These are phyloP conservation scores for Sialis fuliginosa DNA, from an alignment of 2,888 invertebrate species.

Conservation along the genomic window DNA sequence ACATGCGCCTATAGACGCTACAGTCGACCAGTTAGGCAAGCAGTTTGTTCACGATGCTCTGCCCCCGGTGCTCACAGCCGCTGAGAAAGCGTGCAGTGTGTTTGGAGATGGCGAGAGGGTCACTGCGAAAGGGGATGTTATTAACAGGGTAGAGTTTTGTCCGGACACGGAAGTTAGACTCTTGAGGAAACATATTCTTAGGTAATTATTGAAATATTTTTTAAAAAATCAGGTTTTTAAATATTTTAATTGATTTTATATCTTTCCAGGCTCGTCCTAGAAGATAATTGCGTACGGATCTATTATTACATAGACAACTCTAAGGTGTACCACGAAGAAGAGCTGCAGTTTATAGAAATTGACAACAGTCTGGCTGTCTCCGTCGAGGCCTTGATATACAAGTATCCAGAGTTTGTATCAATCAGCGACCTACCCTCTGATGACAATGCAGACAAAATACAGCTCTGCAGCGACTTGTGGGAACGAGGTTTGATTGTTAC, in stretches of 20 bases:
- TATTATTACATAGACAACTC: conserved; percentile 79
- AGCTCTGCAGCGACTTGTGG: conserved; percentile 58
- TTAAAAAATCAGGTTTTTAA: conserved; percentile 2
- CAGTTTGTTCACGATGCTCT: conserved; percentile 71
- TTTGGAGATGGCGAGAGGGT: conserved; percentile 55
- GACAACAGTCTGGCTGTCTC: conserved; percentile 46
- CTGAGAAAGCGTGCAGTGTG: conserved; percentile 51
- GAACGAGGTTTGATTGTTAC: conserved; percentile 67
- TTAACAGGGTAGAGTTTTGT: conserved; percentile 43
- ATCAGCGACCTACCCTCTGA: conserved; percentile 54
- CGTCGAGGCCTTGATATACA: conserved; percentile 47
- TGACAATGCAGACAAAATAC: conserved; percentile 44
- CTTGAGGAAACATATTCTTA: conserved; percentile 33
- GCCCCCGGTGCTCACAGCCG: conserved; percentile 56
- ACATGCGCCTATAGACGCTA: conserved; percentile 49
- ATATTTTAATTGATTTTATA: conserved; percentile 1
- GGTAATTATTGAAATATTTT: conserved; percentile 11
- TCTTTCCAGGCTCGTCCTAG: conserved; percentile 37
- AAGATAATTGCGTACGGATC: conserved; percentile 40
- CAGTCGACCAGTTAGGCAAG: conserved; percentile 74
- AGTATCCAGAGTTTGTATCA: conserved; percentile 60
- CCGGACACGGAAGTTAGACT: conserved; percentile 40
- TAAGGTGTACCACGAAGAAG: conserved; percentile 67
- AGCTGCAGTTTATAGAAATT: conserved; percentile 53
- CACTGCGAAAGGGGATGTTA: conserved; percentile 38